phyloP scores from a whole-genome alignment of 2,797 vertebrate genomes.

The Siniperca undulata region DNA sequence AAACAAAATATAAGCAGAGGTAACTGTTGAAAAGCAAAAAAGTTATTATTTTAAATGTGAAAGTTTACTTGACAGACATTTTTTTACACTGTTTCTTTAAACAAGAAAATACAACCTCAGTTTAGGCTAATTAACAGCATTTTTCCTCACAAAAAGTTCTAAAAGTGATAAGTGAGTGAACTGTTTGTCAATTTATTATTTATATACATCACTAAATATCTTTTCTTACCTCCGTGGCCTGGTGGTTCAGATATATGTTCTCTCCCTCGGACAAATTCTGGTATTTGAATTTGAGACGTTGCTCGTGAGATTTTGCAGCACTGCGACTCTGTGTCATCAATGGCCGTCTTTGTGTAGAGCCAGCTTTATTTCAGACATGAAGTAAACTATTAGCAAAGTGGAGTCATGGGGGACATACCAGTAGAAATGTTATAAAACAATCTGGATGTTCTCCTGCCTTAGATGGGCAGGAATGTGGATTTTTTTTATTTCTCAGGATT shows the following conservation, averaged over 20 bases:
- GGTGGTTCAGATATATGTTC: slow-evolving; percentile 35
- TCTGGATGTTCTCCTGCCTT: slow-evolving; percentile 28
- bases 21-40: neutral
- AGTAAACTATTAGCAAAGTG: slow-evolving; percentile 83
- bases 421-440: slow-evolving; percentile 65
- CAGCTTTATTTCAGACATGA: slow-evolving; percentile 81
- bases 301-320: slow-evolving; percentile 44
- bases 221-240: slow-evolving; percentile 60
- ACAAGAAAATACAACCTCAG: neutral
- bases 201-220: neutral
- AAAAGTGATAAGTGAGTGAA: neutral
- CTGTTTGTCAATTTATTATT: neutral
- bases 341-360: slow-evolving; percentile 71
- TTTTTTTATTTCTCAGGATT: slow-evolving; percentile 14
- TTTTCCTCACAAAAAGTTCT: neutral
- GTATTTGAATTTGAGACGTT: slow-evolving; percentile 59
- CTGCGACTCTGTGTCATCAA: slow-evolving; percentile 63
- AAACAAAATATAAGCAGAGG: neutral
- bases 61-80: neutral
- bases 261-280: slow-evolving; percentile 36
- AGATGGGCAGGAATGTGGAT: neutral
- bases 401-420: slow-evolving; percentile 82
- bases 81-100: neutral
- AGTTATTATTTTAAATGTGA: neutral
- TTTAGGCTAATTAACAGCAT: neutral